phyloP scores from a whole-genome alignment of 2,797 vertebrate genomes.

The Aselliscus stoliczkanus region DNA sequence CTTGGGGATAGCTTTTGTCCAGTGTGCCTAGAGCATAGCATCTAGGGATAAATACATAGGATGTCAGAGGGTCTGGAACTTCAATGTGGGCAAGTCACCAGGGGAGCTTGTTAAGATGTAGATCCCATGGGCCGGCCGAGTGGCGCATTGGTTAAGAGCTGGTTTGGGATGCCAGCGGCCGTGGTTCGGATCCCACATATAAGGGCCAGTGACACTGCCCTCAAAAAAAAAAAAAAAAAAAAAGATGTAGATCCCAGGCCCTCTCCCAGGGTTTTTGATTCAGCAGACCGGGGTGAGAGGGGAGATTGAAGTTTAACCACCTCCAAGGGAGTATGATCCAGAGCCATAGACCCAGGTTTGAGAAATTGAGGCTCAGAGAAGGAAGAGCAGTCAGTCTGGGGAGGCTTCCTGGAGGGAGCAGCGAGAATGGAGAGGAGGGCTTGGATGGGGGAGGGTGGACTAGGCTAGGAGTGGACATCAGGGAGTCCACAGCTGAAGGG shows the following conservation, averaged over 20 bases:
- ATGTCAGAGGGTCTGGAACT: neutral
- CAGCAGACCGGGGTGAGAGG: neutral
- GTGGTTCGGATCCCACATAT: too few species aligned
- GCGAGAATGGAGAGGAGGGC: too few species aligned
- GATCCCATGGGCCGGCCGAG: too few species aligned
- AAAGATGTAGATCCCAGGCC: neutral
- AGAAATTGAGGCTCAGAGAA: neutral
- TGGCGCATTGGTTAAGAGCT: too few species aligned
- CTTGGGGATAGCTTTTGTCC: neutral
- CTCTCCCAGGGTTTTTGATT: fast-evolving
- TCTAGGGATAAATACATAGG: neutral
- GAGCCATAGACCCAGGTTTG: too few species aligned
- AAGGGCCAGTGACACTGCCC: too few species aligned
- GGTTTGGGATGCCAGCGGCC: too few species aligned
- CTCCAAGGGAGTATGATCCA: fast-evolving
- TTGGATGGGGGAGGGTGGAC: neutral
- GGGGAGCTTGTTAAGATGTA: too few species aligned
- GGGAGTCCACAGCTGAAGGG: neutral
- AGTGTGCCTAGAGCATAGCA: fast-evolving
- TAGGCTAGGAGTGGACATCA: neutral
- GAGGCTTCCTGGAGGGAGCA: neutral
- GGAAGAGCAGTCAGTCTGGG: neutral
- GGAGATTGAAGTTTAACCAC: neutral
- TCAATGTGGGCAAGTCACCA: fast-evolving
- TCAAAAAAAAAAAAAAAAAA: too few species aligned